Percentiles rank a stretch among this genome's conserved stretches.
Conservation (phyloP, 2,113 vertebrate genomes). For the Epinephelus fuscoguttatus region DNA sequence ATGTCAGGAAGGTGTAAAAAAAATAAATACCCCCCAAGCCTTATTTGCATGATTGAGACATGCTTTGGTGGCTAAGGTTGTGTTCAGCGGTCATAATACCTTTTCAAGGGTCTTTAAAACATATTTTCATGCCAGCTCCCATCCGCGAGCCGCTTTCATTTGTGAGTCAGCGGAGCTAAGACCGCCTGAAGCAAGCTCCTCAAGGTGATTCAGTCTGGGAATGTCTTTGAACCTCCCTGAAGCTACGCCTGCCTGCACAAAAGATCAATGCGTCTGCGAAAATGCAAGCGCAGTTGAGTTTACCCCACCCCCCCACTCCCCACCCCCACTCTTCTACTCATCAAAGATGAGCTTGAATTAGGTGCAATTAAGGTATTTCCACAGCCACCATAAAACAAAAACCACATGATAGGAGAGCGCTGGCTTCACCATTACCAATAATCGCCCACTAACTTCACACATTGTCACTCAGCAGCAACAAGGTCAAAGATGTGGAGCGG, state of each 20-base stretch:
- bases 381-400: conserved; percentile 70
- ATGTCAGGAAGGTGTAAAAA: no score
- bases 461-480: conserved; percentile 66
- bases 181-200: conserved; percentile 76
- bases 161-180: conserved; percentile 41
- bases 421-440: conserved; percentile 53
- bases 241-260: conserved; percentile 58
- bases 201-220: conserved; percentile 73
- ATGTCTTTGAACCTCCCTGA: conserved; percentile 69
- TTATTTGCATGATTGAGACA: conserved; percentile 16
- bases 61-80: conserved; percentile 8
- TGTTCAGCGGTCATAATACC: conserved; percentile 31
- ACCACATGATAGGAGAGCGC: conserved; percentile 39
- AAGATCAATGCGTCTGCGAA: conserved; percentile 62
- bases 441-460: conserved; percentile 70
- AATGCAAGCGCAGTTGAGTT: conserved; percentile 32
- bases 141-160: conserved; percentile 51
- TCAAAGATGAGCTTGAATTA: conserved; percentile 69
- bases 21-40: no score
- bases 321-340: conserved; percentile 31
- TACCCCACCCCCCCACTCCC: neutral
- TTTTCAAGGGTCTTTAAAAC: conserved; percentile 52
- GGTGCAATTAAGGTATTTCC: conserved; percentile 74
- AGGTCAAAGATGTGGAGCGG: conserved; percentile 74
- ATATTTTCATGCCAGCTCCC: conserved; percentile 51